Evolutionary conservation across 2,113 vertebrate species (phyloP), one percentile per base, ranked within the genome.

Genomic region (Notiomystis cincta): DNA sequence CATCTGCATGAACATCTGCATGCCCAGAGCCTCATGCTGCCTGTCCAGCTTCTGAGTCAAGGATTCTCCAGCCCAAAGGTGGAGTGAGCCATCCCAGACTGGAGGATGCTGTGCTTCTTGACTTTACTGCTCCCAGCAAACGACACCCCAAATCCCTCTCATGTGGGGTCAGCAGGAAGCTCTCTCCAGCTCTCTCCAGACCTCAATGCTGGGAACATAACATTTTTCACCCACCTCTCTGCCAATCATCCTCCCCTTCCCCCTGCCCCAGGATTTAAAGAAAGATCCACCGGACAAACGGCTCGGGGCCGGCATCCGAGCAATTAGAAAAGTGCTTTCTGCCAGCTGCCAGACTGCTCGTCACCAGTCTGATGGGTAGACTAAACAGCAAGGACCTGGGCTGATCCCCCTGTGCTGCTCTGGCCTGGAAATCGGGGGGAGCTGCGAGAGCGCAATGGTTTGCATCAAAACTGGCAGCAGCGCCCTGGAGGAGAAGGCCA

Each of bases 321-420:
- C 90, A 92, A 93, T 95, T 93, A 84, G 64, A 78, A 37, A 80
- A 97, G 92, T 75, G 89, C 87, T 95, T 94, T 94, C 86, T 93
- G 90, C 95, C 96, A 84, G 96, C 95, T 84, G 96, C 76, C 97
- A 99, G 99, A 99, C 99, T 99, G 98, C 97, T 95, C 72, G 99
- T 99, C 99, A 99, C 99, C 98, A 98, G 93, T 91, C 79, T 99
- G 99, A 99, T 99, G 97, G 97, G 98, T 99, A 99, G 99, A 99
- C 99, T 99, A 99, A 99, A 99, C 99, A 99, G 97, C 96, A 20
- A 76, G 95, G 97, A 98, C 90, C 97, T 16, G 50, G 96, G 95
- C 95, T 95, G 91, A 97, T 96, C 87, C 87, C 77, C 66, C 89
- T 77, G 76, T 18, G 44, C 97, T 25, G 90, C 97, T 97, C 91